Evolutionary conservation across 2,888 invertebrate species (phyloP).

Genomic region (Cyrtodaria siliqua): DNA sequence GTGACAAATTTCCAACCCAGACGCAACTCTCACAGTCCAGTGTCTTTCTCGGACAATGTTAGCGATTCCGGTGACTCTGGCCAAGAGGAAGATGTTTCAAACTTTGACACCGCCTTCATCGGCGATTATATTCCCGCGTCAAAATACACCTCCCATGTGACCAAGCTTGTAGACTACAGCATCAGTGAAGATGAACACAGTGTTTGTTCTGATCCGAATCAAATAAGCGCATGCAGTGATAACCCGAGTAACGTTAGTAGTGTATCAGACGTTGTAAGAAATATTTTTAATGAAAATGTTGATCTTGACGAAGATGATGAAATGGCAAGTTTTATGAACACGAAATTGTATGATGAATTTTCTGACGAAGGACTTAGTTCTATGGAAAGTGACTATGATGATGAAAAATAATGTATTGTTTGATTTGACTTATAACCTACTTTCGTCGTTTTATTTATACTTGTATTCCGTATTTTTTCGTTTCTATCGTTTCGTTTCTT

Average conservation of each 20-base stretch:
- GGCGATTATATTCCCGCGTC: background rate
- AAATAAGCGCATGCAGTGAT: constrained; percentile 12
- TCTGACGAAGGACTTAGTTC: constrained; percentile 62
- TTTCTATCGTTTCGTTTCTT: background rate
- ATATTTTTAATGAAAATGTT: constrained; percentile 27
- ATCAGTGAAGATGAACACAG: constrained; percentile 44
- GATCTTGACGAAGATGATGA: constrained; percentile 44
- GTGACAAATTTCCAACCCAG: background rate
- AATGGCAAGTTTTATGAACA: constrained; percentile 62
- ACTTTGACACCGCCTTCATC: constrained; percentile 54
- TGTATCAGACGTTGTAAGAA: constrained; percentile 46
- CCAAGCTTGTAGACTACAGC: constrained; percentile 53
- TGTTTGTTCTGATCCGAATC: constrained; percentile 11
- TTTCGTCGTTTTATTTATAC: no score
- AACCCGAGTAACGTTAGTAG: constrained; percentile 30
- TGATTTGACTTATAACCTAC: no score
- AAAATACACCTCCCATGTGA: background rate
- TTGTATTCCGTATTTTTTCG: background rate
- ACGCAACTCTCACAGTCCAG: background rate
- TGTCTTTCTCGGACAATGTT: background rate
- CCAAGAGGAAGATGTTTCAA: constrained; percentile 35
- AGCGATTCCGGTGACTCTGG: constrained; percentile 53
- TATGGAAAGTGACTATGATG: constrained; percentile 53
- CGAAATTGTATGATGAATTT: constrained; percentile 49
- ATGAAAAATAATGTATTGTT: constrained; percentile 44